Evolutionary conservation across 2,888 invertebrate species (phyloP).

Genomic region (Mantis religiosa): DNA sequence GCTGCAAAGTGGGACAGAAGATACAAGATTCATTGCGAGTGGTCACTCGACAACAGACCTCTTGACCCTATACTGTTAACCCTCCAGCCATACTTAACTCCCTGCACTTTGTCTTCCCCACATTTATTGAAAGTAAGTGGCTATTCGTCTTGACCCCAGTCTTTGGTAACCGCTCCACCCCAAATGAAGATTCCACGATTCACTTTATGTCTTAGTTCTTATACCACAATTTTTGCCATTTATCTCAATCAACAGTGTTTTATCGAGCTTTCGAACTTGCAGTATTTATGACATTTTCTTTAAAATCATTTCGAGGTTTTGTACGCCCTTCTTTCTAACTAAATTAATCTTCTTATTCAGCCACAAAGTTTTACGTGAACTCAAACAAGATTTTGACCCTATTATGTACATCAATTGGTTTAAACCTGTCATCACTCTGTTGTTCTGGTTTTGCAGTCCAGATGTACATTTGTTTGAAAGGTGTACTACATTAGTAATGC

Average conservation of each 20-base stretch:
- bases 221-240: background rate
- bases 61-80: background rate
- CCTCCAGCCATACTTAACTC: background rate
- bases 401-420: no score
- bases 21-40: background rate
- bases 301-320: background rate
- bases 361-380: background rate
- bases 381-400: no score
- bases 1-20: background rate
- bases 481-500: no score
- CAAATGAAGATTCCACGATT: background rate
- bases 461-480: no score
- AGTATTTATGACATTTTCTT: background rate
- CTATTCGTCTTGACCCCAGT: background rate
- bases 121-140: constrained; percentile 16
- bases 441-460: no score
- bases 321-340: background rate
- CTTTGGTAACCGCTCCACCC: background rate
- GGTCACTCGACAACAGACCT: constrained; percentile 2
- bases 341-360: background rate
- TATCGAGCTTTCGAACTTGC: background rate
- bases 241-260: background rate
- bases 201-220: background rate
- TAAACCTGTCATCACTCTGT: no score
- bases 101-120: constrained; percentile 6